Base-by-base conservation (phyloP, 2,888 invertebrate genomes). In the Conus canariensis region DNA sequence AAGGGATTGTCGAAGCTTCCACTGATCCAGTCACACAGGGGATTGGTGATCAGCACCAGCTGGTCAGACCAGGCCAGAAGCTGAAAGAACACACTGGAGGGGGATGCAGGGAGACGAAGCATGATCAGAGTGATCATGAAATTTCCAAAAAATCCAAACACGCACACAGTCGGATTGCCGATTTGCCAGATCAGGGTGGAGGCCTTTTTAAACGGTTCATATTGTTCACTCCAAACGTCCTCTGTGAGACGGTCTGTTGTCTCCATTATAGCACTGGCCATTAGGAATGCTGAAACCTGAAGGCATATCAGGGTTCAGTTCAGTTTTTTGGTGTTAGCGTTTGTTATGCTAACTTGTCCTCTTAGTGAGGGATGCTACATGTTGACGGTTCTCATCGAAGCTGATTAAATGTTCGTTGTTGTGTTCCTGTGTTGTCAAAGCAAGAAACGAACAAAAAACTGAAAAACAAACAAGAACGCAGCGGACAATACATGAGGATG, bases 51-150 rank as follows among this genome's bases (percentile, higher is more conserved):
- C 80, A 82, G 45, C 45, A 45, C 25, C 7, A 82, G 30, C 14
- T 25, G 80, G 80, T 82, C 80, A 25, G 80, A 82, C 80, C 9
- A 30, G 14, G 80, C 80, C 45, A 82, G 45, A 25, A 45, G 14
- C 19, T 82, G 45, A 7, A 82, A 82, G 45, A 82, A 82, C 45
- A 82, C 80, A 30, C 25, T 82, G 45, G 25, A 16, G 3, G 30
- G 14, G 45, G 80, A 82, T 14, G 16, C 45, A 19, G 80, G 45
- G 3, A 82, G 25, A 45, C 80, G 80, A 45, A 22, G 80, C 80
- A 82, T 82, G 45, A 82, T 25, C 80, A 82, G 80, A 30, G 14
- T 30, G 80, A 45, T 82, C 80, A 82, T 82, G 45, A 82, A 9
- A 45, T 82, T 82, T 9, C 80, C 80, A 45, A 82, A 82, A 14